phyloP scores from a whole-genome alignment of 1,140 invertebrate genomes.

The Heliothis subflexa region DNA sequence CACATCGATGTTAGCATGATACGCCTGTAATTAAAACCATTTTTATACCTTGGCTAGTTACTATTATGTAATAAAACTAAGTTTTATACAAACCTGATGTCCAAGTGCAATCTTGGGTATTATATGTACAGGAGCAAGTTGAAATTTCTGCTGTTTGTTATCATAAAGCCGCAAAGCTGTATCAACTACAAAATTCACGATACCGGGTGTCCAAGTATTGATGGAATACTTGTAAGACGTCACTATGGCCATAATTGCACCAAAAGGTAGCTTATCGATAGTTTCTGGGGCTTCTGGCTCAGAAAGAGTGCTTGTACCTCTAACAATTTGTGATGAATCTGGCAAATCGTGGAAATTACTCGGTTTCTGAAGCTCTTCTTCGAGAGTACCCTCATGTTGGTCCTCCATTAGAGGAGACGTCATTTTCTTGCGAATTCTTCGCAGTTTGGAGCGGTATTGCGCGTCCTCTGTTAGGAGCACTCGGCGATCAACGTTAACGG shows the following conservation, averaged over 20 bases:
- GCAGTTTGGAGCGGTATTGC: constrained; percentile 67
- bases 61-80: not conserved
- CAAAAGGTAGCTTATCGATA: constrained; percentile 82
- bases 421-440: constrained; percentile 71
- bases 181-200: constrained; percentile 84
- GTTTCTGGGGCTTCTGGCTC: constrained; percentile 58
- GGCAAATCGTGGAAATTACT: constrained; percentile 85
- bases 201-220: constrained; percentile 81
- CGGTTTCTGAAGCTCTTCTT: constrained; percentile 80
- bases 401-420: constrained; percentile 68
- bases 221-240: constrained; percentile 86
- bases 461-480: constrained; percentile 79
- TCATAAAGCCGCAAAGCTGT: constrained; percentile 82
- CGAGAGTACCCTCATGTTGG: constrained; percentile 64
- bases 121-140: constrained; percentile 74
- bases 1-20: constrained; percentile 74
- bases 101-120: constrained; percentile 82
- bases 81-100: constrained; percentile 71
- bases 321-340: constrained; percentile 83
- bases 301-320: constrained; percentile 74
- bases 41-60: too few species aligned
- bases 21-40: constrained; percentile 64
- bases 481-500: constrained; percentile 69
- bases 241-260: constrained; percentile 85
- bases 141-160: constrained; percentile 75